Evolutionary conservation across 2,113 vertebrate species (phyloP).

Genomic region (Cinclus mexicanus): DNA sequence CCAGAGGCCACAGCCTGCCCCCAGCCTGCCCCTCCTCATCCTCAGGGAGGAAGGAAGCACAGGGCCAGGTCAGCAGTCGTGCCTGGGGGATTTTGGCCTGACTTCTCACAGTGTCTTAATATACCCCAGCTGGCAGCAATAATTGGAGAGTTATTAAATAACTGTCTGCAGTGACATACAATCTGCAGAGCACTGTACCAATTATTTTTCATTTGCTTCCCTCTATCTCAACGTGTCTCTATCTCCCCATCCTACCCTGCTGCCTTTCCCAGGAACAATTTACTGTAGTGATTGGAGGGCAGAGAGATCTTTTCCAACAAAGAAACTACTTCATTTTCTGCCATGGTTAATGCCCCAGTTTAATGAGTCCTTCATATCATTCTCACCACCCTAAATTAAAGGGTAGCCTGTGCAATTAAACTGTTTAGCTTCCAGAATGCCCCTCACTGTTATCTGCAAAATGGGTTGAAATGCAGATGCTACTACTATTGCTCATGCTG

Average conservation of each 20-base stretch:
- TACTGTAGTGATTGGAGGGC: not conserved
- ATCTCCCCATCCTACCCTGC: not conserved
- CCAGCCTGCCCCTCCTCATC: not conserved
- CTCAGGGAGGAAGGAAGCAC: not conserved
- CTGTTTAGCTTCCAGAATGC: conserved; percentile 43
- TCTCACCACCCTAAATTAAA: conserved; percentile 73
- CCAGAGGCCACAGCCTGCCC: not conserved
- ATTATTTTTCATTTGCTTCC: conserved; percentile 52
- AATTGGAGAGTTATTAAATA: conserved; percentile 59
- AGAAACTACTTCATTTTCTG: conserved; percentile 66
- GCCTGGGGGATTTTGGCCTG: conserved; percentile 30
- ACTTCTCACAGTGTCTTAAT: conserved; percentile 26
- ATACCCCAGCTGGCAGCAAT: conserved; percentile 52
- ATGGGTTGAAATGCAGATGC: conserved; percentile 19
- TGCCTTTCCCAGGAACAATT: not conserved
- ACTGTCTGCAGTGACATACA: conserved; percentile 55
- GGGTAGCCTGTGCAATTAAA: conserved; percentile 62
- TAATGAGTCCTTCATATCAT: conserved; percentile 70
- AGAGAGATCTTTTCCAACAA: conserved; percentile 41
- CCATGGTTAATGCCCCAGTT: conserved; percentile 68
- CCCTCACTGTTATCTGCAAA: conserved; percentile 17
- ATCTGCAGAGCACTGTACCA: conserved; percentile 33
- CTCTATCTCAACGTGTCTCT: not conserved
- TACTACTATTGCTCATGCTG: not conserved
- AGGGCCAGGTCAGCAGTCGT: not conserved